Evolutionary conservation across 1,140 invertebrate species (phyloP), one percentile per base, ranked within the genome.

Genomic region (Argopecten irradians): DNA sequence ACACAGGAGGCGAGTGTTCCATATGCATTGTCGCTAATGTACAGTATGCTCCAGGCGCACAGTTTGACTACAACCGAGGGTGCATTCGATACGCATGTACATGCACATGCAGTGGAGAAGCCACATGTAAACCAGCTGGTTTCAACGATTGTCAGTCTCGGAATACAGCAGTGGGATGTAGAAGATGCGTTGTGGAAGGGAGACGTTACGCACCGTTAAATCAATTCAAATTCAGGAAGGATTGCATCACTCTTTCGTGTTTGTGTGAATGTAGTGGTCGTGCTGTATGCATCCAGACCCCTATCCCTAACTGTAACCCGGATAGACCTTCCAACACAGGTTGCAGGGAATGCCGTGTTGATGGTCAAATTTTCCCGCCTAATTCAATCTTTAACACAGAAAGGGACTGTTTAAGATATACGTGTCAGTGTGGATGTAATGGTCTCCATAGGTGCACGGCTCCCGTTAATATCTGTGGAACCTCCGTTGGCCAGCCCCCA

Each of bases 351-450:
- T 90, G 89, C 71, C 46, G 86, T 11, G 55, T 88, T n/a, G 43
- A 85, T 16, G 87, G 87, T 32, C 35, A 84, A 28, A 46, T 41
- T 3, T 86, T 85, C 36, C 34, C 36, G 14, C 87, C 87, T 7
- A 87, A 90, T 82, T 36, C 87, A 0, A 39, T 86, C 43, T 90
- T 90, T 82, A 41, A 90, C 32, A 43, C 87, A 7, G 84, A 88
- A 34, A 84, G 32, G 11, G 34, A 39, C 11, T 90, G 89, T 35
- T 71, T 82, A 14, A 86, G 83, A 41, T 85, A 86, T 16, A 41
- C 83, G 0, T 90, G 89, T 85, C 87, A 88, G 41, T 90, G 89
- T 82, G 86, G 87, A 32, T 90, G 89, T 83, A 87, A 83, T 46
- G 89, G 89, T 9, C 19, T 82, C 9, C 41, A 88, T 32, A 55